These are phyloP conservation scores for Lampris incognitus DNA, from an alignment of 2,113 vertebrate genomes.

Conservation along the genomic window DNA sequence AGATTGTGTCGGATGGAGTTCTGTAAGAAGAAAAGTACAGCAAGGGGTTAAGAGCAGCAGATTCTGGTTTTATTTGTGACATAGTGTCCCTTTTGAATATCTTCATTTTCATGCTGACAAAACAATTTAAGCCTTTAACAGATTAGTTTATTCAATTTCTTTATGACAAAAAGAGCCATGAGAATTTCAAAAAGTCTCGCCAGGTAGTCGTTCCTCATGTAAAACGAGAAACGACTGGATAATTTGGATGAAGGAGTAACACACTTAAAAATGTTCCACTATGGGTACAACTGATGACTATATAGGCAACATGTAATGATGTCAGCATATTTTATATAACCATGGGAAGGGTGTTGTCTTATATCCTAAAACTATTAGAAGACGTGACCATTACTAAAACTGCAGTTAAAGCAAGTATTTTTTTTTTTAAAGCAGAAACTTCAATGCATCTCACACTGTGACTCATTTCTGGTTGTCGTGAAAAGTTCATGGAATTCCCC, in stretches of 20 bases:
- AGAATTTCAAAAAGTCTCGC: too few species aligned
- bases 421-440: conserved; percentile 5
- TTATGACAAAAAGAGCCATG: too few species aligned
- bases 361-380: background rate
- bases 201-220: too few species aligned
- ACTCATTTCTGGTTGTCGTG: conserved; percentile 67
- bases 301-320: background rate
- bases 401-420: conserved; percentile 10
- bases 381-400: conserved; percentile 1
- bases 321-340: background rate
- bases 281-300: background rate
- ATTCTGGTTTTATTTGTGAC: background rate
- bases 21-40: conserved; percentile 79
- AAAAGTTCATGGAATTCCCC: conserved; percentile 66
- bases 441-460: conserved; percentile 49
- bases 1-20: conserved; percentile 98
- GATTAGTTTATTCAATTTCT: too few species aligned
- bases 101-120: too few species aligned
- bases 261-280: background rate
- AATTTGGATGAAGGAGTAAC: background rate
- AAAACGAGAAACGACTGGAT: background rate
- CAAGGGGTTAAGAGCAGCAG: background rate
- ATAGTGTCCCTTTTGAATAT: too few species aligned
- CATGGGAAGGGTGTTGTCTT: background rate
- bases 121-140: too few species aligned